A percentile compares a stretch with the other conserved stretches of the same genome.
Conservation (phyloP, 1,140 invertebrate genomes). For the Caenorhabditis brenneri region DNA sequence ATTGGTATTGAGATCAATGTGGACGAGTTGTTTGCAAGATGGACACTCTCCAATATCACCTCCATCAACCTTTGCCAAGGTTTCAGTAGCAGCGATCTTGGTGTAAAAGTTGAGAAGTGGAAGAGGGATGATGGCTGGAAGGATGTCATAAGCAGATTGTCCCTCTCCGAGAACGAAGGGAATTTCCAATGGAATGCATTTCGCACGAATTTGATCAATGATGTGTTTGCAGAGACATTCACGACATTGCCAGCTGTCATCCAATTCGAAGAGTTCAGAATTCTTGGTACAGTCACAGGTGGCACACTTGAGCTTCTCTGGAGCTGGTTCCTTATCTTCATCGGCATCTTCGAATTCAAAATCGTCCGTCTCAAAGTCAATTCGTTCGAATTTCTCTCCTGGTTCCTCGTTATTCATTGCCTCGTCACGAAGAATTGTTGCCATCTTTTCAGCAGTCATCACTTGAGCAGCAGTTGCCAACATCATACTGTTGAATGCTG, state of each 20-base stretch:
- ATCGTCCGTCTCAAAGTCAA: slow-evolving; percentile 44
- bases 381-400: slow-evolving; percentile 42
- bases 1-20: background rate
- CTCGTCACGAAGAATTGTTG: slow-evolving; percentile 38
- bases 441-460: slow-evolving; percentile 42
- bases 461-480: slow-evolving; percentile 32
- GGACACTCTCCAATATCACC: slow-evolving; percentile 47
- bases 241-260: slow-evolving; percentile 51
- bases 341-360: slow-evolving; percentile 12
- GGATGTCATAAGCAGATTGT: slow-evolving; percentile 42
- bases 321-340: background rate
- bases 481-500: slow-evolving; percentile 3
- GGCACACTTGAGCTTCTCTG: slow-evolving; percentile 23
- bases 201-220: slow-evolving; percentile 39
- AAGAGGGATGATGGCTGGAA: slow-evolving; percentile 46
- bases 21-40: slow-evolving; percentile 33
- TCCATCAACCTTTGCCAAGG: slow-evolving; percentile 3
- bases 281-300: slow-evolving; percentile 18
- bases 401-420: background rate
- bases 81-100: slow-evolving; percentile 42
- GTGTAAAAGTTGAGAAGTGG: slow-evolving; percentile 51
- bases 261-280: slow-evolving; percentile 49
- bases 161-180: slow-evolving; percentile 42
- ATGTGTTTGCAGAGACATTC: slow-evolving; percentile 37
- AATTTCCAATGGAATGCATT: slow-evolving; percentile 42